phyloP scores from a whole-genome alignment of 2,797 vertebrate genomes.

The Galago senegalensis region DNA sequence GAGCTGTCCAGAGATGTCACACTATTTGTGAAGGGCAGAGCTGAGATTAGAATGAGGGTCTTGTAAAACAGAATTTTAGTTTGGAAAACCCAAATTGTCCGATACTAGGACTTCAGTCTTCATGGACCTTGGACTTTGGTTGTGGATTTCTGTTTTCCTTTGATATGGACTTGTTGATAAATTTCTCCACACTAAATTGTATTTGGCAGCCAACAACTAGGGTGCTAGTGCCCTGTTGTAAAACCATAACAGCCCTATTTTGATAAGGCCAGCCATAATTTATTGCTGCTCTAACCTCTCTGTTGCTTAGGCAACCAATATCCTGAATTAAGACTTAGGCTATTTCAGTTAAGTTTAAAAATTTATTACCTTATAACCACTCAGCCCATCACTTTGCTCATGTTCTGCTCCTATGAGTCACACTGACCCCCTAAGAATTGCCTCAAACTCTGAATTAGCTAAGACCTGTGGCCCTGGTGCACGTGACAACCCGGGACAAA shows the following conservation, averaged over 20 bases:
- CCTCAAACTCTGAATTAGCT: background rate
- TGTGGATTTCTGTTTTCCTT: constrained; percentile 31
- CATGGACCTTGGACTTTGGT: background rate
- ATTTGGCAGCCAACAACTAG: constrained; percentile 7
- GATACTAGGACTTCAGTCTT: background rate
- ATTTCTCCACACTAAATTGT: background rate
- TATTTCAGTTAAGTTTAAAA: constrained; percentile 52
- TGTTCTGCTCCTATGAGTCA: constrained; percentile 26
- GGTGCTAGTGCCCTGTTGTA: constrained; percentile 18
- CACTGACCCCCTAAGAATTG: background rate
- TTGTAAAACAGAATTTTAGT: background rate
- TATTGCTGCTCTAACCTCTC: constrained; percentile 47
- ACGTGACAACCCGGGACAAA: background rate
- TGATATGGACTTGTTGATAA: background rate
- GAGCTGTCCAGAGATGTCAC: rapidly evolving
- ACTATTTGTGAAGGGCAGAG: background rate
- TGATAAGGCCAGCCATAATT: constrained; percentile 46
- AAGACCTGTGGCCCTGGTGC: background rate
- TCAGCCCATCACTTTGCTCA: background rate
- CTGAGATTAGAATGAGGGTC: background rate
- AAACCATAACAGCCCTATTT: background rate
- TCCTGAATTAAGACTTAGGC: constrained; percentile 44
- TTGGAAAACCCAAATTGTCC: background rate
- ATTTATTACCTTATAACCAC: constrained; percentile 39
- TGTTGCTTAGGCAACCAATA: constrained; percentile 73